Evolutionary conservation across 2,888 invertebrate species (phyloP), one percentile per base, ranked within the genome.

Genomic region (Leptodirus hochenwartii): DNA sequence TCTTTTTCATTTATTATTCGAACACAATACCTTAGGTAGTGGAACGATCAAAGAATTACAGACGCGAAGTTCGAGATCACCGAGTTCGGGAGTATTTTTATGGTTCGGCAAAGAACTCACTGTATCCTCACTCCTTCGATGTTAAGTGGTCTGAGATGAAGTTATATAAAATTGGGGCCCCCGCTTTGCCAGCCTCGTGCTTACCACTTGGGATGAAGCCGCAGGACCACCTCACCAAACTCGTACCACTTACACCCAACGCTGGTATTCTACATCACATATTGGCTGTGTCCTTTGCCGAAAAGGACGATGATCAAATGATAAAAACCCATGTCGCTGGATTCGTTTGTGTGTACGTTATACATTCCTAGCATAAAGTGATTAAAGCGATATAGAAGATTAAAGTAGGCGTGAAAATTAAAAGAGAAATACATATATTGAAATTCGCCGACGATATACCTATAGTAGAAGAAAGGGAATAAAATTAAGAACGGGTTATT

Each of bases 181-280:
- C 88, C 0, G 71, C 80, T 0, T 59, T 96, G 32, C 95, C 96
- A 0, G 88, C 85, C 47, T 93, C 93, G 2, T 91, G 93, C 53
- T 75, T 96, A 71, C 96, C 96, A 1, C 66, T 93, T 33, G 96
- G 95, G 28, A 93, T 93, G 88, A 85, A 84, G 46, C 65, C 72
- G 1, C 82, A 82, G 49, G 93, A 95, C 55, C 87, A 85, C 50
- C 64, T 80, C 37, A 90, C 88, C 0, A 88, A 88, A 59, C 61
- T 93, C 30, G 87, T 93, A 16, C 59, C 71, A 1, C 72, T 90
- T 20, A 66, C 71, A 34, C 79, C 87, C 2, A 68, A 79, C 46
- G 62, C 70, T 1, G 70, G 71, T 37, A 62, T 95, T 26, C 59
- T 82, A 25, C 88, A 96, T 60, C 87, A 91, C 46, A 58, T 96